Percentiles rank a stretch among this genome's conserved stretches.
These are phyloP conservation scores for Phaenicophaeus curvirostris DNA, from an alignment of 2,797 vertebrate genomes.

Conservation along the genomic window DNA sequence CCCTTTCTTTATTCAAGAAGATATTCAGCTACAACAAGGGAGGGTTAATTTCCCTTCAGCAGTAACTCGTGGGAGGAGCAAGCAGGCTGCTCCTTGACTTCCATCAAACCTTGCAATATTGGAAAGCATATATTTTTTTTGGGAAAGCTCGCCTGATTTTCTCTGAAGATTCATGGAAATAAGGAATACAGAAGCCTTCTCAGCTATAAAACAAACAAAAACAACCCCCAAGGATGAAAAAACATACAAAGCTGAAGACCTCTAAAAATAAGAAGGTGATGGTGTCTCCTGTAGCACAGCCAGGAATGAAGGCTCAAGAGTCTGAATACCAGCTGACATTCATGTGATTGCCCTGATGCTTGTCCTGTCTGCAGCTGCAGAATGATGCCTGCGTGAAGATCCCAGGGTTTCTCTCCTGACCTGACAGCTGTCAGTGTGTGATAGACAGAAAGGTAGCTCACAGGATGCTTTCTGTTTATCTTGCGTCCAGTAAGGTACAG, in stretches of 20 bases:
- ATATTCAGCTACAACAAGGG: not conserved
- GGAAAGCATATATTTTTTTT: rapidly evolving
- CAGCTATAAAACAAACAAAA: not conserved
- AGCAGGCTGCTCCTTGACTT: not conserved
- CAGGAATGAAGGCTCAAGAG: not conserved
- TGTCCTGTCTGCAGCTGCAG: not conserved
- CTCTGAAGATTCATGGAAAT: not conserved
- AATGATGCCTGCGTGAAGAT: not conserved
- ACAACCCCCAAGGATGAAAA: too few species aligned
- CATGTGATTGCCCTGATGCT: not conserved
- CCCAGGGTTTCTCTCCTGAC: not conserved
- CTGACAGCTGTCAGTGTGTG: not conserved
- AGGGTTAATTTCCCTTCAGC: not conserved
- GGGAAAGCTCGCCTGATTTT: not conserved
- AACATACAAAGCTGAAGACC: not conserved
- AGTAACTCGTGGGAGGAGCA: not conserved
- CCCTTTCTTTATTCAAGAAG: not conserved
- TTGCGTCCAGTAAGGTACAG: not conserved
- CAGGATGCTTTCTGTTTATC: not conserved
- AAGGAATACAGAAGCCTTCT: not conserved
- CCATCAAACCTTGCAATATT: not conserved
- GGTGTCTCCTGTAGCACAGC: not conserved
- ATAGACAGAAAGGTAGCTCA: not conserved
- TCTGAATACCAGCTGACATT: not conserved
- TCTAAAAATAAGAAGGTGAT: not conserved